Conservation (phyloP, 2,113 vertebrate genomes). For the Vimba vimba region DNA sequence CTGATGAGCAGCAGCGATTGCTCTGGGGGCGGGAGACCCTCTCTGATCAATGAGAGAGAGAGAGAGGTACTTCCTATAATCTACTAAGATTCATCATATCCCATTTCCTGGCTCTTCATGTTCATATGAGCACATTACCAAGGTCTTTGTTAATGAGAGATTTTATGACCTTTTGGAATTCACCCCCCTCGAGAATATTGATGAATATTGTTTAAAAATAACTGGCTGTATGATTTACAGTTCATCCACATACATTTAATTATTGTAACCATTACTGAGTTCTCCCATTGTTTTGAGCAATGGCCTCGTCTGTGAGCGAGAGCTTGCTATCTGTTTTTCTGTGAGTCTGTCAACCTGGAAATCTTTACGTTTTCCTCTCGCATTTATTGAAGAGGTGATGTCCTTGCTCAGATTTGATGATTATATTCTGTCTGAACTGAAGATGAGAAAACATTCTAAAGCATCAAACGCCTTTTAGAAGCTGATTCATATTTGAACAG, state of each 20-base stretch:
- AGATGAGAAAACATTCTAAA: background rate
- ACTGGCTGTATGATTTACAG: slow-evolving; percentile 67
- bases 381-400: background rate
- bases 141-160: slow-evolving; percentile 69
- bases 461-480: slow-evolving; percentile 16
- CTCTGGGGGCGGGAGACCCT: slow-evolving; percentile 13
- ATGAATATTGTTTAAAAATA: slow-evolving; percentile 72
- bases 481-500: slow-evolving; percentile 32
- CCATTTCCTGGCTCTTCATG: slow-evolving; percentile 17
- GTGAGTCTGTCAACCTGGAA: background rate
- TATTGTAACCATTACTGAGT: slow-evolving; percentile 71
- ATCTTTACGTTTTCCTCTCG: background rate
- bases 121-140: slow-evolving; percentile 54
- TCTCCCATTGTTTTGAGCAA: slow-evolving; percentile 65
- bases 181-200: slow-evolving; percentile 70
- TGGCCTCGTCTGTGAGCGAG: slow-evolving; percentile 48
- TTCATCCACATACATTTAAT: slow-evolving; percentile 69
- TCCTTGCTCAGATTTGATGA: background rate
- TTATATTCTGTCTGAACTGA: slow-evolving; percentile 7
- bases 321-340: background rate
- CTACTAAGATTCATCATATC: slow-evolving; percentile 30
- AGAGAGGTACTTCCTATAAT: slow-evolving; percentile 5
- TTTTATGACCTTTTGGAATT: slow-evolving; percentile 71
- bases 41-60: slow-evolving; percentile 8
- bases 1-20: background rate